Conservation (phyloP, 2,888 invertebrate genomes). For the Formica aserva region DNA sequence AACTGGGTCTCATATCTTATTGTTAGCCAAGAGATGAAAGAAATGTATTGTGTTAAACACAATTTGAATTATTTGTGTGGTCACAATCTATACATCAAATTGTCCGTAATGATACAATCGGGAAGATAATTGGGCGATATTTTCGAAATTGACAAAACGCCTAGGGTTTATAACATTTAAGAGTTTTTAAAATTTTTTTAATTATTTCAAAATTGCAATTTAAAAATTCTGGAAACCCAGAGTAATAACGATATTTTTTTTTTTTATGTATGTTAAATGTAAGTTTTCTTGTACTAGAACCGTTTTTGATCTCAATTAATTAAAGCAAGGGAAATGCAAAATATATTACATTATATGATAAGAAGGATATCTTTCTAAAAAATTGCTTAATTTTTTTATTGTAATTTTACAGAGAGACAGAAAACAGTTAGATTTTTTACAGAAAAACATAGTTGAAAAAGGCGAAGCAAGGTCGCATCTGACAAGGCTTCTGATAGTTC, state of each 20-base stretch:
- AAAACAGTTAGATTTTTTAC: neutral
- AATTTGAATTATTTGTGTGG: neutral
- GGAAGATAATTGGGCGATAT: neutral
- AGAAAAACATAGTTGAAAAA: conserved; percentile 30
- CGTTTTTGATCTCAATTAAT: neutral
- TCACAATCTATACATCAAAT: neutral
- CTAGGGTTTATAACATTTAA: neutral
- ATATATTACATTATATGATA: neutral
- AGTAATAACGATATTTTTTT: neutral
- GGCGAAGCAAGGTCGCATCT: conserved; percentile 7
- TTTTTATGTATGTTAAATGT: neutral
- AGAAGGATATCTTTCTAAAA: neutral
- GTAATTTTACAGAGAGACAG: neutral
- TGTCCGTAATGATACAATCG: neutral
- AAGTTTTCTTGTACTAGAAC: neutral
- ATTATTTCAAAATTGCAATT: neutral
- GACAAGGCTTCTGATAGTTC: conserved; percentile 33
- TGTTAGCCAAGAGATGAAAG: conserved; percentile 2
- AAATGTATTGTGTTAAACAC: neutral
- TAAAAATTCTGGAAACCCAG: neutral
- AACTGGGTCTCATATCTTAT: neutral
- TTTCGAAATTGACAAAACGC: conserved; percentile 21
- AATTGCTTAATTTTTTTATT: neutral
- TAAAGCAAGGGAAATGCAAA: neutral
- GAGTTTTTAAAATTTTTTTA: neutral